Conservation (phyloP, 2,888 invertebrate species). For the Pristionchus fissidentatus region DNA sequence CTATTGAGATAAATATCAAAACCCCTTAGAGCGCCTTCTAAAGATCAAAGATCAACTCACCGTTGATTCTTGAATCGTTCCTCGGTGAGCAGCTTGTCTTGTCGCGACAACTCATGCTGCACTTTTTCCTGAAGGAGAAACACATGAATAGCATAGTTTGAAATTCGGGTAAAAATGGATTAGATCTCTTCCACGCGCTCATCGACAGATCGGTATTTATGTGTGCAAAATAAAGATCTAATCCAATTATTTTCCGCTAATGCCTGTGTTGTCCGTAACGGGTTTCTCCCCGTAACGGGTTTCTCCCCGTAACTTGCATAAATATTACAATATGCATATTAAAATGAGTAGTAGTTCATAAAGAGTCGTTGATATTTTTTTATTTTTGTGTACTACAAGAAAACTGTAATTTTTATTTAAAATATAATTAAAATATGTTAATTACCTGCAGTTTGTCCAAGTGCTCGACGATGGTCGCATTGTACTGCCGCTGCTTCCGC, state of each 20-base stretch:
- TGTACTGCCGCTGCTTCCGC: slow-evolving; percentile 30
- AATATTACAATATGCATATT: no score
- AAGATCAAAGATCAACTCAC: slow-evolving; percentile 22
- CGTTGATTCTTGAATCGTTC: slow-evolving; percentile 67
- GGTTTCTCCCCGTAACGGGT: background rate
- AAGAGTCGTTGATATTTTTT: no score
- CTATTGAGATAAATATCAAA: no score
- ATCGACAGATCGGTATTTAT: no score
- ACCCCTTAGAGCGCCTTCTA: no score
- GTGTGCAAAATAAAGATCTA: background rate
- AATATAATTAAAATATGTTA: no score
- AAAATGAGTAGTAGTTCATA: no score
- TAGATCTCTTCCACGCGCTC: no score
- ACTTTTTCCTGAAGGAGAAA: slow-evolving; percentile 55
- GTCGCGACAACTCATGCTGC: slow-evolving; percentile 77
- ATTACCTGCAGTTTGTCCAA: slow-evolving; percentile 48
- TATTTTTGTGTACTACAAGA: no score
- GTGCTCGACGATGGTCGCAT: slow-evolving; percentile 39
- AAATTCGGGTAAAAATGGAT: no score
- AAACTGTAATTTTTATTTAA: no score
- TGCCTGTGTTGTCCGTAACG: background rate
- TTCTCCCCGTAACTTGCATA: background rate
- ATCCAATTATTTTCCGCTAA: background rate
- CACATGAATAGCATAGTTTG: background rate
- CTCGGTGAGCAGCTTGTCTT: slow-evolving; percentile 86